Conservation (phyloP, 2,888 invertebrate genomes). For the Acanthosoma haemorrhoidale region DNA sequence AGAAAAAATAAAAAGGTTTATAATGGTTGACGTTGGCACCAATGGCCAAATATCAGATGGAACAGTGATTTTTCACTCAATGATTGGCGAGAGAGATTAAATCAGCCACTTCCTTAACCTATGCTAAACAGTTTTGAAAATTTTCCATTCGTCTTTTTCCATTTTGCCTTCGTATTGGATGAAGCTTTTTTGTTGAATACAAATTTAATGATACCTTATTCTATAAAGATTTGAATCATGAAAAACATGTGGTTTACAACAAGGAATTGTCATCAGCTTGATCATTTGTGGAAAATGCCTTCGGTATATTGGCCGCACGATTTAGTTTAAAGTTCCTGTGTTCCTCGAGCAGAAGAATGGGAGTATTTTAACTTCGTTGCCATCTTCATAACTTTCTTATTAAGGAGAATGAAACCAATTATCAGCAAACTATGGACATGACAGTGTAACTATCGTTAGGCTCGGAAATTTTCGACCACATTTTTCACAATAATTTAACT, state of each 20-base stretch:
- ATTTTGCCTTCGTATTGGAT: background rate
- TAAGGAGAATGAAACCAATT: no score
- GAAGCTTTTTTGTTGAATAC: slow-evolving; percentile 14
- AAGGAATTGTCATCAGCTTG: no score
- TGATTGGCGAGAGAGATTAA: background rate
- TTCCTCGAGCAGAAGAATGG: background rate
- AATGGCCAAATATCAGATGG: slow-evolving; percentile 21
- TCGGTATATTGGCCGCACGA: no score
- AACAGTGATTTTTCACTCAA: slow-evolving; percentile 3
- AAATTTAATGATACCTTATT: slow-evolving; percentile 15
- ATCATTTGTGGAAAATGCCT: no score
- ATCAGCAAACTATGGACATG: no score
- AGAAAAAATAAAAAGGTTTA: background rate
- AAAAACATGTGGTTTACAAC: background rate
- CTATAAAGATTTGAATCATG: background rate
- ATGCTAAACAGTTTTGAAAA: no score
- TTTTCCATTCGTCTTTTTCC: no score
- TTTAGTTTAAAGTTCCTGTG: background rate
- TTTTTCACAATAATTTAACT: no score
- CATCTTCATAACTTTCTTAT: no score
- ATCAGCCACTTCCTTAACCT: background rate
- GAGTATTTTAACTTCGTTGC: background rate
- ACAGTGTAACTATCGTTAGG: no score
- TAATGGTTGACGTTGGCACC: background rate
- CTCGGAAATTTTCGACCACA: no score